These are phyloP conservation scores for Porites lobata DNA, from an alignment of 92 coral and sea anemone genomes.

Conservation along the genomic window DNA sequence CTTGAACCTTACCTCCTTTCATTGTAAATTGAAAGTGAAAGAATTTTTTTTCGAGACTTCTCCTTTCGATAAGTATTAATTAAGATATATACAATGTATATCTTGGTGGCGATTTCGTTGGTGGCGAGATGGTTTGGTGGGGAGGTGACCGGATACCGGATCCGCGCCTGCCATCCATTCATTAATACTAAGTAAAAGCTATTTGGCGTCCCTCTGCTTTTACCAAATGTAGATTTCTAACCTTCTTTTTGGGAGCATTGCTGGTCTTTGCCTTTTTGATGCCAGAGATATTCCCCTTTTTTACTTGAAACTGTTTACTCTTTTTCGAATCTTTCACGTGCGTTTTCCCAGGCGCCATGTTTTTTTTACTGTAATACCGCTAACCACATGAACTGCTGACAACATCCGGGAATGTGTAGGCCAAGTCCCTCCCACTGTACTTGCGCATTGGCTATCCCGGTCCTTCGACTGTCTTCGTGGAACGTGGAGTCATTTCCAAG, in stretches of 20 bases:
- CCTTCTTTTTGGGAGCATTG: conserved; percentile 60
- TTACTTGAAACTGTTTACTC: conserved; percentile 27
- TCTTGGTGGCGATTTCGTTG: too few species aligned
- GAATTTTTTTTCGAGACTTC: too few species aligned
- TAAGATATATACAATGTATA: too few species aligned
- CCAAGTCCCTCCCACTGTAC: conserved; percentile 61
- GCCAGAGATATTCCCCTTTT: conserved; percentile 22
- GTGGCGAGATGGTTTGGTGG: too few species aligned
- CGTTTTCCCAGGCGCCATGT: conserved; percentile 44
- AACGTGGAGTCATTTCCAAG: conserved; percentile 47
- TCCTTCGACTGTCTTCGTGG: conserved; percentile 70
- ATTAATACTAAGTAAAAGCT: too few species aligned
- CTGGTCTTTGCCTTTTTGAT: conserved; percentile 64
- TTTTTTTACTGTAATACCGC: conserved; percentile 4
- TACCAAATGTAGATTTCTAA: background rate
- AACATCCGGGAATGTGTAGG: conserved; percentile 70
- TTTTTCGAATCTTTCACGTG: conserved; percentile 12
- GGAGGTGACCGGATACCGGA: too few species aligned
- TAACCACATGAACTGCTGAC: background rate
- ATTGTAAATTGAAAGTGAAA: too few species aligned
- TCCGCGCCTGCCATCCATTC: too few species aligned
- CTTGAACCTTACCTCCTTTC: too few species aligned
- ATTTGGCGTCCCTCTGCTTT: too few species aligned
- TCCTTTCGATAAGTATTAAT: too few species aligned
- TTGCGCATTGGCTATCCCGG: conserved; percentile 73